Evolutionary conservation across 1,140 invertebrate genomes (phyloP), one percentile per base, ranked within the genome.

Genomic region (Schlechtendalia chinensis): DNA sequence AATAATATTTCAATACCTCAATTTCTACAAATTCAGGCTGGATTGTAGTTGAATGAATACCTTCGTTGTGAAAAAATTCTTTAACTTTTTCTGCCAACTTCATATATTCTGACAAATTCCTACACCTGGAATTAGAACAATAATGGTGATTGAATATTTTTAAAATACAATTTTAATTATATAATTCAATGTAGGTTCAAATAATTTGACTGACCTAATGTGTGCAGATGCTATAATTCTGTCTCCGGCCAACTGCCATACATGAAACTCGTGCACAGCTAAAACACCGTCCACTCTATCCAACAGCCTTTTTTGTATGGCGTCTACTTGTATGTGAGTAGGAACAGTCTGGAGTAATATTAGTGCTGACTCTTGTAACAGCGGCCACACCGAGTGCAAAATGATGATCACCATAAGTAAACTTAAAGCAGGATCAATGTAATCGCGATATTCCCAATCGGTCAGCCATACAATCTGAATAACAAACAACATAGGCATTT

Each of bases 341-440:
- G 95, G 95, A 63, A 97, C 94, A 16, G 94, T 96, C 87, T 97
- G 95, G 53, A 97, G 86, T 77, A 97, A 86, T 84, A 97, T 96
- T 32, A 97, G 86, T 12, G 94, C 93, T 1, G 94, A 96, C 86
- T 96, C 94, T 84, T 93, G 89, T 12, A 96, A 87, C 63, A 96
- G 86, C 3, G 94, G 94, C 94, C 94, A 96, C 1, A 95, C 93
- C 0, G 93, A 94, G 71, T 90, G 89, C 61, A 95, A 86, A 81
- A 96, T 96, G 19, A 96, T 87, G 17, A 92, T 86, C 3, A 95
- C 94, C 82, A 96, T 87, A 11, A 95, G 85, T 82, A 95, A 89
- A 87, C 95, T 97, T 69, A 99, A 89, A 27, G 92, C 91, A 24
- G 97, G 97, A 88, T 99, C 97, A 83, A 99, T 93, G 85, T 98